Conservation (phyloP, 2,888 invertebrate species). For the Pseudoips prasinana region DNA sequence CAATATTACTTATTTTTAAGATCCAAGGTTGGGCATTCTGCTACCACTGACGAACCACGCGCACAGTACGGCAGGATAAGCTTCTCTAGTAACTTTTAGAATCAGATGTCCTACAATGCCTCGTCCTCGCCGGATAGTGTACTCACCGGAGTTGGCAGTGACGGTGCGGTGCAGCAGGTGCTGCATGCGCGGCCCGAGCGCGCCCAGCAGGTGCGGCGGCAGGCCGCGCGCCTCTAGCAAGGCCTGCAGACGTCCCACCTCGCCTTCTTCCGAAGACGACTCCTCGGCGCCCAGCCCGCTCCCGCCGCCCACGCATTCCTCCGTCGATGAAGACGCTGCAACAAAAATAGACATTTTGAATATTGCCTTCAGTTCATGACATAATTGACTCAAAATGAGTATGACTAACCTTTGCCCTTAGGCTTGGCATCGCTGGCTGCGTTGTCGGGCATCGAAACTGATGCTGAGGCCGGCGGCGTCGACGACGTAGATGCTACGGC, state of each 20-base stretch:
- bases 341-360: too few species aligned
- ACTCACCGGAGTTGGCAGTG: slow-evolving; percentile 84
- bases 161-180: slow-evolving; percentile 96
- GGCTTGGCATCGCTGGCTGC: slow-evolving; percentile 68
- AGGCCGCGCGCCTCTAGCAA: slow-evolving; percentile 96
- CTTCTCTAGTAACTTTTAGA: too few species aligned
- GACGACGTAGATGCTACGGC: slow-evolving; percentile 77
- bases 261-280: slow-evolving; percentile 90
- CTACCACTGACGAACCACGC: too few species aligned
- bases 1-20: too few species aligned
- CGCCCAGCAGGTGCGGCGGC: slow-evolving; percentile 98
- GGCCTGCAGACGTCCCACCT: slow-evolving; percentile 97
- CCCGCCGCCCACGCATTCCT: slow-evolving; percentile 57
- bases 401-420: slow-evolving; percentile 77
- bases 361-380: too few species aligned
- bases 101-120: too few species aligned
- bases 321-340: slow-evolving; percentile 59
- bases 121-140: too few species aligned
- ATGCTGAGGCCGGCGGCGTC: slow-evolving; percentile 70
- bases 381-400: too few species aligned
- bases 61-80: too few species aligned
- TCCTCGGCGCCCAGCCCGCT: slow-evolving; percentile 63
- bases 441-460: slow-evolving; percentile 74
- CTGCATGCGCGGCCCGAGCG: slow-evolving; percentile 97
- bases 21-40: too few species aligned